Evolutionary conservation across 2,797 vertebrate genomes (phyloP).

Genomic region (Calcarius lapponicus): DNA sequence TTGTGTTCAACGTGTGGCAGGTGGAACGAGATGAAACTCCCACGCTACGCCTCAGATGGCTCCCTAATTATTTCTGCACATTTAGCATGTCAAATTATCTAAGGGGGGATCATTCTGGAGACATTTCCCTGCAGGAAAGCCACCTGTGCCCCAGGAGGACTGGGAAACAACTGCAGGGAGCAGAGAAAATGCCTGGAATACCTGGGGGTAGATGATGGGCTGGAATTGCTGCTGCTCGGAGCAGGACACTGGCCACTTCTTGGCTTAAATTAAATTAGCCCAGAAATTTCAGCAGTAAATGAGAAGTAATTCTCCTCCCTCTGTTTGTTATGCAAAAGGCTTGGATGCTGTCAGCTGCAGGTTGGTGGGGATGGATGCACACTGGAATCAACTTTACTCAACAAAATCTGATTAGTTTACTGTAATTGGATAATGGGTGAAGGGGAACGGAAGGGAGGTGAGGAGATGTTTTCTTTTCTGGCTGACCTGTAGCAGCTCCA

Average conservation of each 20-base stretch:
- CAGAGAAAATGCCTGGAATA: background rate
- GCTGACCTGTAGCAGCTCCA: background rate
- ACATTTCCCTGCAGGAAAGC: background rate
- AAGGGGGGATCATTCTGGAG: background rate
- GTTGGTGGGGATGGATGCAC: background rate
- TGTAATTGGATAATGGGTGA: constrained; percentile 43
- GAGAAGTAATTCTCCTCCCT: constrained; percentile 46
- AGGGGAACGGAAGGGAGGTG: background rate
- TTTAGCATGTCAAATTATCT: constrained; percentile 24
- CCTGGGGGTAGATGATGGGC: background rate
- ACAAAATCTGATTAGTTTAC: constrained; percentile 26
- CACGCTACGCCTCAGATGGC: background rate
- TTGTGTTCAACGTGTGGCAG: constrained; percentile 12
- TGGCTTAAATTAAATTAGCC: background rate
- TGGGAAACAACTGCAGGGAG: background rate
- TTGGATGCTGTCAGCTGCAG: background rate
- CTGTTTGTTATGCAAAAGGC: constrained; percentile 30
- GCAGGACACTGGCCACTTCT: background rate
- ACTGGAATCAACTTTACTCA: background rate
- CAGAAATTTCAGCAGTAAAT: background rate
- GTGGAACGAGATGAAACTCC: constrained; percentile 42
- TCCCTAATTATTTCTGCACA: constrained; percentile 35
- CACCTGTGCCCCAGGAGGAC: background rate
- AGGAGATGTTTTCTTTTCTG: background rate
- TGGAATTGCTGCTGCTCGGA: background rate